A percentile compares a stretch with the other conserved stretches of the same genome.
These are phyloP conservation scores for Drosophila hydei DNA, from an alignment of 1,140 invertebrate genomes.

Conservation along the genomic window DNA sequence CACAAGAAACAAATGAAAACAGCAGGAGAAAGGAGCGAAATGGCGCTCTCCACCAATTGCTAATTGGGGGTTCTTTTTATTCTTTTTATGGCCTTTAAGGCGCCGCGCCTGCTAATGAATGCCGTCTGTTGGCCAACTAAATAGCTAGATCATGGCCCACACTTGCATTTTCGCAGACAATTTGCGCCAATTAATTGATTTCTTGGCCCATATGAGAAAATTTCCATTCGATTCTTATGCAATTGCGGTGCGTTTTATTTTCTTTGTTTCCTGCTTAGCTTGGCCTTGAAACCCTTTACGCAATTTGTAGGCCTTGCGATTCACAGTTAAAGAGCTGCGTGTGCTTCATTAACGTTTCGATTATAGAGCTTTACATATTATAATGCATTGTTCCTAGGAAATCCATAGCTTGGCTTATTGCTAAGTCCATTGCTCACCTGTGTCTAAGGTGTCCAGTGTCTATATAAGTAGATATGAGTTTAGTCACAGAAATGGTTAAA, in stretches of 20 bases:
- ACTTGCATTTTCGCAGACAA: slow-evolving; percentile 76
- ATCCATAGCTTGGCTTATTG: neutral
- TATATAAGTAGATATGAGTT: too few relatives aligned
- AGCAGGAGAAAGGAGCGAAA: neutral
- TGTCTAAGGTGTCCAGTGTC: too few relatives aligned
- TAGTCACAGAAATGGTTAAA: too few relatives aligned
- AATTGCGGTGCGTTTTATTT: slow-evolving; percentile 38
- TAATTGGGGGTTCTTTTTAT: slow-evolving; percentile 1
- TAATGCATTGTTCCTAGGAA: neutral
- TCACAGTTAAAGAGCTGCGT: slow-evolving; percentile 6
- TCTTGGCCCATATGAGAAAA: slow-evolving; percentile 36
- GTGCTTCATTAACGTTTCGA: slow-evolving; percentile 6
- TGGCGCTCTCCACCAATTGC: neutral
- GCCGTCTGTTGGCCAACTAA: neutral
- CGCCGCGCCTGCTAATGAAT: slow-evolving; percentile 39
- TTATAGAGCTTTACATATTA: slow-evolving; percentile 9
- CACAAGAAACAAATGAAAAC: neutral
- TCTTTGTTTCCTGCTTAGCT: slow-evolving; percentile 5
- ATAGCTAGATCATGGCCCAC: slow-evolving; percentile 30
- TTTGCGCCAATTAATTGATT: slow-evolving; percentile 79
- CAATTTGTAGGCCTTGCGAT: slow-evolving; percentile 21
- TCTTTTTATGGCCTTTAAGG: slow-evolving; percentile 53
- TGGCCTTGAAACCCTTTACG: slow-evolving; percentile 17
- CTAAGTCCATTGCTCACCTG: neutral
- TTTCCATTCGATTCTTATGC: slow-evolving; percentile 53